phyloP scores from a whole-genome alignment of 1,140 invertebrate genomes.

The Drosophila tropicalis region DNA sequence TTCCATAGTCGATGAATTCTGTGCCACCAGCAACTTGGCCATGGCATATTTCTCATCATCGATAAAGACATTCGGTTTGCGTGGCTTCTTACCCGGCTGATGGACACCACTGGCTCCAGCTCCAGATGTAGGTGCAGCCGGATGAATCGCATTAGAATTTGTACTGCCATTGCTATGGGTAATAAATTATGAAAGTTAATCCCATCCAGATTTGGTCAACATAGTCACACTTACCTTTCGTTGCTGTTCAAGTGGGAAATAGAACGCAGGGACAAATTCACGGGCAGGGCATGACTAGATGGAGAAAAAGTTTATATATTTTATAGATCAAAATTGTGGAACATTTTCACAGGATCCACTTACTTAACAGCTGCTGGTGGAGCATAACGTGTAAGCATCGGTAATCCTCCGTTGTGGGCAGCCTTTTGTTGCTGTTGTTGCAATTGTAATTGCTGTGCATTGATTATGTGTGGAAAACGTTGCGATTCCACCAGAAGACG shows the following conservation, averaged over 20 bases:
- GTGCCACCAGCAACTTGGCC: slow-evolving; percentile 77
- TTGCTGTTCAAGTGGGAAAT: slow-evolving; percentile 69
- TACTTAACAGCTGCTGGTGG: slow-evolving; percentile 61
- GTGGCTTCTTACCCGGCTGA: slow-evolving; percentile 74
- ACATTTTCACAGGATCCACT: slow-evolving; percentile 20
- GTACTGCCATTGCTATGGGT: slow-evolving; percentile 57
- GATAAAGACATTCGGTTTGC: slow-evolving; percentile 82
- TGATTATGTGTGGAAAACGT: slow-evolving; percentile 70
- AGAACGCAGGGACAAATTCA: slow-evolving; percentile 76
- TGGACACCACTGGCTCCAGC: slow-evolving; percentile 25
- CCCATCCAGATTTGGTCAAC: no score
- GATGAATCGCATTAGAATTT: slow-evolving; percentile 44
- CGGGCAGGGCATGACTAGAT: slow-evolving; percentile 66
- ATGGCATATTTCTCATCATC: slow-evolving; percentile 81
- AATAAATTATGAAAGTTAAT: neutral
- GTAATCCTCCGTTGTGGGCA: slow-evolving; percentile 58
- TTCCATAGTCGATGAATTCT: slow-evolving; percentile 81
- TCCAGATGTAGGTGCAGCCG: slow-evolving; percentile 25
- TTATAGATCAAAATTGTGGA: no score
- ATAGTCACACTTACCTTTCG: slow-evolving; percentile 52
- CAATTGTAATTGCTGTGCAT: slow-evolving; percentile 64
- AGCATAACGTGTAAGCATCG: slow-evolving; percentile 70
- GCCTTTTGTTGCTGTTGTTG: slow-evolving; percentile 61
- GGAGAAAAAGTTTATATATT: neutral
- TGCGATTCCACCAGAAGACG: slow-evolving; percentile 62